These are phyloP conservation scores for Melanotaenia nigrans DNA, from an alignment of 2,797 vertebrate genomes.

Conservation along the genomic window DNA sequence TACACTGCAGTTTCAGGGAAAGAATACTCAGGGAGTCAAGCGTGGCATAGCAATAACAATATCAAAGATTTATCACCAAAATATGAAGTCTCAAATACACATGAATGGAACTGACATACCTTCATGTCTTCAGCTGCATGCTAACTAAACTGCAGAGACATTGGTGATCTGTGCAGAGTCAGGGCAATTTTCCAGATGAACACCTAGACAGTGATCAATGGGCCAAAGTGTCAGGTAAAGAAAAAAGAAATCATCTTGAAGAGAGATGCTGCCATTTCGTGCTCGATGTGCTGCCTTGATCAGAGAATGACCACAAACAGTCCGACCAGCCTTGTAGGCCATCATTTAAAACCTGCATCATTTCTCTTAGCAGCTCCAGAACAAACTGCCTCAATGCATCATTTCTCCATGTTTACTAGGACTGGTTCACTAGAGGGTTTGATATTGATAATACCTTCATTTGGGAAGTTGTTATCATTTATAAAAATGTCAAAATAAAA, in stretches of 20 bases:
- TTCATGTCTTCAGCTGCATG: slow-evolving; percentile 14
- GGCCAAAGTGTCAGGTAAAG: slow-evolving; percentile 22
- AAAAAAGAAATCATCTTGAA: slow-evolving; percentile 11
- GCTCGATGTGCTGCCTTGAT: slow-evolving; percentile 10
- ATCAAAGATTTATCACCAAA: slow-evolving; percentile 28
- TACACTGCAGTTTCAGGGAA: slow-evolving; percentile 14
- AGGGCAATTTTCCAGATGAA: slow-evolving; percentile 58
- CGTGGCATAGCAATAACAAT: slow-evolving; percentile 12
- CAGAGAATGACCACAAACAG: not conserved
- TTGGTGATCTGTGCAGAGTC: slow-evolving; percentile 44
- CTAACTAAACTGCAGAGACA: not conserved
- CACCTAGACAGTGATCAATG: slow-evolving; percentile 29
- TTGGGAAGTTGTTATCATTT: slow-evolving; percentile 13
- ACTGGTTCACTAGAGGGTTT: slow-evolving; percentile 15
- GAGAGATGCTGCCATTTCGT: slow-evolving; percentile 15
- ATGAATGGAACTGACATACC: not conserved
- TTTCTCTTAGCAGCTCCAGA: slow-evolving; percentile 3
- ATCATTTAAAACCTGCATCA: slow-evolving; percentile 5
- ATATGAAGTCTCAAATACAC: not conserved
- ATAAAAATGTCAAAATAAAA: slow-evolving; percentile 8
- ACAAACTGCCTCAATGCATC: not conserved
- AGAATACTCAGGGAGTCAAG: slow-evolving; percentile 12
- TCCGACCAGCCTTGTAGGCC: not conserved
- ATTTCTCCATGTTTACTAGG: not conserved
- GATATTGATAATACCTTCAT: slow-evolving; percentile 10